A percentile compares a stretch with the other conserved stretches of the same genome.
Conservation (phyloP, 2,797 vertebrate genomes). For the Sylvilagus floridanus region DNA sequence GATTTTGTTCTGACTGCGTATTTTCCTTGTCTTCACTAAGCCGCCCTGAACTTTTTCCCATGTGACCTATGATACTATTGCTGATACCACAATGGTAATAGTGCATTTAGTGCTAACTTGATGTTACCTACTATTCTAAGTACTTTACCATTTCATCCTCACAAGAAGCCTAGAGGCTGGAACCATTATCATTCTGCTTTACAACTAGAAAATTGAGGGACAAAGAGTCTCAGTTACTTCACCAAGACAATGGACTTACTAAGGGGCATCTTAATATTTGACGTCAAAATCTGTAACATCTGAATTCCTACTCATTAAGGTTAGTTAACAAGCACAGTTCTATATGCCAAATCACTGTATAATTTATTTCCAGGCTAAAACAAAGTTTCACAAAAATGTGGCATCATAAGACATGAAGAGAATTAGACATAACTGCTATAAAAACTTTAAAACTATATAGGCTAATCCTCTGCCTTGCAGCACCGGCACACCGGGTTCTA, state of each 20-base stretch:
- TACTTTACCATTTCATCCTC: neutral
- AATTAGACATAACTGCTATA: conserved; percentile 39
- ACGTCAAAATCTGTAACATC: neutral
- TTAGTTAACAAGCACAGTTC: neutral
- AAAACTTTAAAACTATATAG: neutral
- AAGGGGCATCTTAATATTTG: neutral
- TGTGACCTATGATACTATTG: neutral
- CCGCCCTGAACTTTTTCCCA: neutral
- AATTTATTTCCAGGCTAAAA: conserved; percentile 23
- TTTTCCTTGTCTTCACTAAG: neutral
- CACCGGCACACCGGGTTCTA: no score
- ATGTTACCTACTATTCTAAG: neutral
- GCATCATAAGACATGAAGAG: neutral
- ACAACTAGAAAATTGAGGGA: neutral
- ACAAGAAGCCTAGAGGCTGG: neutral
- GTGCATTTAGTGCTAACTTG: neutral
- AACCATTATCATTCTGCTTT: neutral
- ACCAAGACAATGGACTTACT: neutral
- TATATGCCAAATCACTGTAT: neutral
- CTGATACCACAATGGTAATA: neutral
- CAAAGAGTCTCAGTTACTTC: neutral
- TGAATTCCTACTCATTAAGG: neutral
- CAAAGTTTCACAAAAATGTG: neutral
- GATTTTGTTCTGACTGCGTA: neutral
- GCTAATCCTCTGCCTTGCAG: no score